Evolutionary conservation across 2,113 vertebrate genomes (phyloP).

Genomic region (Anguilla rostrata): DNA sequence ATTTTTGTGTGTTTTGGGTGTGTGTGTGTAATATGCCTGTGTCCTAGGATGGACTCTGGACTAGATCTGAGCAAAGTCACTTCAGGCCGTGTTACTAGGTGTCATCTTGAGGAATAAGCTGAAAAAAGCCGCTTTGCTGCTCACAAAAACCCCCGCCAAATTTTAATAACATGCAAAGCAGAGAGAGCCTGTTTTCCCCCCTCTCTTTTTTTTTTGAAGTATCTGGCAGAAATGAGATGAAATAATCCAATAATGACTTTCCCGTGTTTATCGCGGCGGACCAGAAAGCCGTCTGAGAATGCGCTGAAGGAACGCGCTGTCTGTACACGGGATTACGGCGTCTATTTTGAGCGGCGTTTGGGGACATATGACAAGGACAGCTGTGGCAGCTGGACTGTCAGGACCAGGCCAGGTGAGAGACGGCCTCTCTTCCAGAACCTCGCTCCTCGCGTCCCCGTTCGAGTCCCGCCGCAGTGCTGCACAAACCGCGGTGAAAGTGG

Average conservation of each 20-base stretch:
- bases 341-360: slow-evolving; percentile 50
- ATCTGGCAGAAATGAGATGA: slow-evolving; percentile 3
- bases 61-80: not conserved
- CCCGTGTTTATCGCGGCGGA: slow-evolving; percentile 10
- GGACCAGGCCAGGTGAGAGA: slow-evolving; percentile 20
- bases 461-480: slow-evolving; percentile 6
- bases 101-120: not conserved
- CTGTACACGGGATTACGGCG: slow-evolving; percentile 51
- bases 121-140: not conserved
- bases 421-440: not conserved
- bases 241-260: slow-evolving; percentile 30
- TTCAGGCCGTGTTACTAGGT: not conserved
- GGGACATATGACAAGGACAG: slow-evolving; percentile 39
- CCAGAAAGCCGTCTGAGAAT: slow-evolving; percentile 39
- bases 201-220: not conserved
- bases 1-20: not conserved
- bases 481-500: slow-evolving; percentile 30
- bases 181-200: not conserved
- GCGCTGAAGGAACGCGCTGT: slow-evolving; percentile 48
- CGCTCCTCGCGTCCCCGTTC: not conserved
- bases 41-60: slow-evolving; percentile 8
- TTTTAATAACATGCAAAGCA: not conserved
- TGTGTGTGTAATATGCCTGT: not conserved
- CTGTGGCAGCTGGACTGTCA: slow-evolving; percentile 39
- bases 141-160: not conserved